Conservation (phyloP, 1,140 invertebrate species). For the Drosophila sulfurigaster region DNA sequence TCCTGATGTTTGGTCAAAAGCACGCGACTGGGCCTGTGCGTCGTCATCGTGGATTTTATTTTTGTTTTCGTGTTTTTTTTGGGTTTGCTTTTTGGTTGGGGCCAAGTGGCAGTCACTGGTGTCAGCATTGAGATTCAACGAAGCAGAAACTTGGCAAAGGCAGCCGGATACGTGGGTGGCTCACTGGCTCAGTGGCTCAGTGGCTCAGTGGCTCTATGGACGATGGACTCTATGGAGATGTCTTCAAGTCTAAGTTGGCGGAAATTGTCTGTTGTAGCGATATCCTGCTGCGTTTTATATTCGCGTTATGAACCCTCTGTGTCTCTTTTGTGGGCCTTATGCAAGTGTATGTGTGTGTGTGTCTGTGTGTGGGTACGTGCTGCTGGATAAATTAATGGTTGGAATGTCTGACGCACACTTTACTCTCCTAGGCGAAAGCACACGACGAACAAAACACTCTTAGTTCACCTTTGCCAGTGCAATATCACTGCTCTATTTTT, state of each 20-base stretch:
- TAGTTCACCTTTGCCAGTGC: conserved; percentile 33
- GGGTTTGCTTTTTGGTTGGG: conserved; percentile 3
- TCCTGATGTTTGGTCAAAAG: conserved; percentile 40
- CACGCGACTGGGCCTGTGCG: conserved; percentile 40
- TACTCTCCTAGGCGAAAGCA: conserved; percentile 26
- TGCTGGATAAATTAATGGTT: conserved; percentile 73
- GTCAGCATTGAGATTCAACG: conserved; percentile 70
- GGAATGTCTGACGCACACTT: conserved; percentile 72
- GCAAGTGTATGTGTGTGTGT: neutral
- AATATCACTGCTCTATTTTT: conserved; percentile 46
- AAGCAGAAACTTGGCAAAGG: conserved; percentile 77
- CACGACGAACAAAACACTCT: conserved; percentile 25
- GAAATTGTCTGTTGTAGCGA: conserved; percentile 84
- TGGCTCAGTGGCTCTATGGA: conserved; percentile 9
- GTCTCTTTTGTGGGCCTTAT: conserved; percentile 4
- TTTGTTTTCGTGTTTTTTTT: conserved; percentile 2
- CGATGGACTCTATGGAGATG: conserved; percentile 28
- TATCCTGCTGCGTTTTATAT: conserved; percentile 84
- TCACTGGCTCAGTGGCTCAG: conserved; percentile 10
- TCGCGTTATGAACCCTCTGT: conserved; percentile 76
- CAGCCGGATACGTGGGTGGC: conserved; percentile 70
- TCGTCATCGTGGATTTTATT: conserved; percentile 28
- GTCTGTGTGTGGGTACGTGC: conserved; percentile 18
- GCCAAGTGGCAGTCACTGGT: conserved; percentile 38
- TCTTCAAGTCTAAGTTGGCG: conserved; percentile 80